Evolutionary conservation across 2,797 vertebrate genomes (phyloP), one percentile per base, ranked within the genome.

Genomic region (Hydrophis major): DNA sequence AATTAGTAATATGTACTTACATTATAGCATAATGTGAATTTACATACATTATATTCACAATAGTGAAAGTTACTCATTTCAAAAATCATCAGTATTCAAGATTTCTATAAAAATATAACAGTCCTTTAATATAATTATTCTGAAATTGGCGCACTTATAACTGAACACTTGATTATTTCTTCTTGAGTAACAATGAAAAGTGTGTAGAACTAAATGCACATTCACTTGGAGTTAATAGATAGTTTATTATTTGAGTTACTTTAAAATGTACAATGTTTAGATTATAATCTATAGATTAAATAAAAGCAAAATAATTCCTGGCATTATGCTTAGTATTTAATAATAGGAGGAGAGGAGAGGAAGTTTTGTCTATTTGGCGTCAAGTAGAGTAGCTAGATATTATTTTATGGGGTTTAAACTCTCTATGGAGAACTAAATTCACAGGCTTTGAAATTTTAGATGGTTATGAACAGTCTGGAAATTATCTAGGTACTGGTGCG

Each of bases 1-100:
- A 50, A 87, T 12, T 0, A 61, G 59, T 8, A 92, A 93, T 94
- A 20, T 13, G 10, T 92, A 12, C 16, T 53, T 91, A 1, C 37
- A 28, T 25, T 86, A 37, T 25, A 47, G 4, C 1, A 59, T 8
- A 94, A 83, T 4, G 13, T 0, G 0, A 74, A 83, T 59, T 6
- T 3, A 0, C 4, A 50, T 56, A 7, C 25, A 87, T 89, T 87
- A 37, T 37, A 69, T 7, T 27, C 32, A 18, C 89, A 61, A 86
- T 90, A 90, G 16, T 59, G 50, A 90, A 87, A 42, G 56, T 69
- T 8, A 87, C 78, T 87, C 87, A 90, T 90, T 59, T 66, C 22
- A 42, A 66, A 89, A 86, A 55, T 90, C 92, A 60, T 55, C 78
- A 87, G 66, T 69, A 95, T 94, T 94, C 93, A 95, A 95, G 8